These are phyloP conservation scores for Trematocara zebra DNA, from an alignment of 2,113 vertebrate species.

Conservation along the genomic window DNA sequence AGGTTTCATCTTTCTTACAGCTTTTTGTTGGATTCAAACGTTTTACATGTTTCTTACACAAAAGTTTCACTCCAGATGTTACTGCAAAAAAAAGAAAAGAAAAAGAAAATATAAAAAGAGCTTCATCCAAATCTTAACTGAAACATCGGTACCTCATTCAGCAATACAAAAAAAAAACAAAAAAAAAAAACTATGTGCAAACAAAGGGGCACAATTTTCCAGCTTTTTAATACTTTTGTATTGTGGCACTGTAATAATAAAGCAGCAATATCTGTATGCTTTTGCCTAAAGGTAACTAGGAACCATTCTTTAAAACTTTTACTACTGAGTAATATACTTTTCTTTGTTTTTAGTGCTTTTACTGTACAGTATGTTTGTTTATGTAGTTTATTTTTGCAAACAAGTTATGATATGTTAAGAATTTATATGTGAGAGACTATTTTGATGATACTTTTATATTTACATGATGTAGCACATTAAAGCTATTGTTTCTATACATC, in stretches of 20 bases:
- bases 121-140: conserved; percentile 22
- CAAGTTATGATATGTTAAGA: conserved; percentile 53
- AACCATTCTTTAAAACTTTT: not conserved
- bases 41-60: not conserved
- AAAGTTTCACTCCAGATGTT: conserved; percentile 15
- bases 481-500: conserved; percentile 60
- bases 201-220: not conserved
- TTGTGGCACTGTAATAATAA: conserved; percentile 35
- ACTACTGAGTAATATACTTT: conserved; percentile 7
- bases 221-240: conserved; percentile 12
- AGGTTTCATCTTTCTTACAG: not conserved
- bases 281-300: not conserved
- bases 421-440: conserved; percentile 76
- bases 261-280: conserved; percentile 15
- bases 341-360: conserved; percentile 19
- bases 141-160: conserved; percentile 36
- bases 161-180: not conserved
- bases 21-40: not conserved
- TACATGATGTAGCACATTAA: conserved; percentile 71
- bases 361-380: conserved; percentile 52
- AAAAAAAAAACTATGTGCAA: not conserved
- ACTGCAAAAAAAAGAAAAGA: not conserved
- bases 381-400: conserved; percentile 62
- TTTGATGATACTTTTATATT: conserved; percentile 75
- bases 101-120: not conserved